These are phyloP conservation scores for Aethes cnicana DNA, from an alignment of 2,888 invertebrate species.

Conservation along the genomic window DNA sequence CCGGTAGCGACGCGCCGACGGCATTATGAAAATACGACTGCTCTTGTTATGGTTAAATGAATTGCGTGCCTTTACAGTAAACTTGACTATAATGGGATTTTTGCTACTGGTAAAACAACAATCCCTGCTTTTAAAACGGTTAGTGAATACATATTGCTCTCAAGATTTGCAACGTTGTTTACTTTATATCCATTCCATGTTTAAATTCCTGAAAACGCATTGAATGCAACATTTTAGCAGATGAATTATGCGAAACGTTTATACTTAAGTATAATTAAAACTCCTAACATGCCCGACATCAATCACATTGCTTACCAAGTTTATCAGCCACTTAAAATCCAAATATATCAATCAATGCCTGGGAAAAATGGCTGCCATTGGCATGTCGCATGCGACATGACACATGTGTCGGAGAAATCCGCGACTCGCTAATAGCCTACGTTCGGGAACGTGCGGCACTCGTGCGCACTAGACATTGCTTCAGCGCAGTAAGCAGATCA, in stretches of 20 bases:
- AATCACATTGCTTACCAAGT: not conserved
- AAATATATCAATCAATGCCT: slow-evolving; percentile 18
- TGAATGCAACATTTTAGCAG: too few species aligned
- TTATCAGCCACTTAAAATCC: not conserved
- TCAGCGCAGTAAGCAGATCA: not conserved
- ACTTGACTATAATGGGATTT: slow-evolving; percentile 10
- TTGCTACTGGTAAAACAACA: not conserved
- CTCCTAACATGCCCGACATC: slow-evolving; percentile 12
- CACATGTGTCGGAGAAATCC: slow-evolving; percentile 20
- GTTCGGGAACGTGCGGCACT: slow-evolving; percentile 9
- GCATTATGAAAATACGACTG: slow-evolving; percentile 29
- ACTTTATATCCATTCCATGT: too few species aligned
- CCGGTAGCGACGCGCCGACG: slow-evolving; percentile 18
- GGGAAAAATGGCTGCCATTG: slow-evolving; percentile 1
- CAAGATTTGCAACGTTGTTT: not conserved
- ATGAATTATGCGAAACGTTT: too few species aligned
- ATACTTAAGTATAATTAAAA: too few species aligned
- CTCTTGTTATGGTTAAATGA: slow-evolving; percentile 27
- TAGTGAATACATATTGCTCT: too few species aligned
- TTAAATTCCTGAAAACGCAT: too few species aligned
- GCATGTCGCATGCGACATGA: slow-evolving; percentile 13
- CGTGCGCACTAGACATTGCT: slow-evolving; percentile 4
- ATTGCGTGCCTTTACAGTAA: slow-evolving; percentile 17
- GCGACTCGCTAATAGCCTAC: slow-evolving; percentile 26
- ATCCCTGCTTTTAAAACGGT: not conserved